Conservation (phyloP, 2,113 vertebrate species). For the Hypomesus transpacificus region DNA sequence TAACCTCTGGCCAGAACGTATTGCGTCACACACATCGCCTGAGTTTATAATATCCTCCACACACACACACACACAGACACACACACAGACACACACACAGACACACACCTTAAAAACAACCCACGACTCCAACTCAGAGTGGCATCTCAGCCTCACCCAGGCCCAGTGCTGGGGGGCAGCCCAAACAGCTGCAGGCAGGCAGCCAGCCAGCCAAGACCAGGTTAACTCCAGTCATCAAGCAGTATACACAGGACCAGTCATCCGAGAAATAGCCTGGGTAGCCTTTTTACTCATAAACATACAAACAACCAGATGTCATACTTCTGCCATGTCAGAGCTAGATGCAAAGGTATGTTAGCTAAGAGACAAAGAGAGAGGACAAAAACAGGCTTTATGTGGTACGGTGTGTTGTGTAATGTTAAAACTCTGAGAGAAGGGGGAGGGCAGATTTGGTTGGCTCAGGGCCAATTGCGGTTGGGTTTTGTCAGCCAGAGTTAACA, state of each 20-base stretch:
- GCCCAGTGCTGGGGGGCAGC: not conserved
- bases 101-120: not conserved
- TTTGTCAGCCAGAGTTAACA: too few species aligned
- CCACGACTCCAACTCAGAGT: not conserved
- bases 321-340: not conserved
- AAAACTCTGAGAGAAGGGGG: not conserved
- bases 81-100: not conserved
- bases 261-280: slow-evolving; percentile 18
- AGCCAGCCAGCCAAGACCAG: slow-evolving; percentile 14
- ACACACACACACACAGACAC: slow-evolving; percentile 4
- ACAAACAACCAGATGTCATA: slow-evolving; percentile 50
- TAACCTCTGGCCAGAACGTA: slow-evolving; percentile 22
- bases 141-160: not conserved
- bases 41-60: not conserved
- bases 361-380: not conserved
- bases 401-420: not conserved
- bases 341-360: too few species aligned
- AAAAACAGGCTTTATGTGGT: too few species aligned
- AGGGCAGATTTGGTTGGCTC: not conserved
- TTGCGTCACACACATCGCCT: slow-evolving; percentile 15
- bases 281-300: slow-evolving; percentile 24
- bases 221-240: slow-evolving; percentile 42
- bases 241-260: slow-evolving; percentile 27
- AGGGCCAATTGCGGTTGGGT: not conserved
- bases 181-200: slow-evolving; percentile 44